Conservation (phyloP, 2,113 vertebrate genomes). For the Rhineura floridana region DNA sequence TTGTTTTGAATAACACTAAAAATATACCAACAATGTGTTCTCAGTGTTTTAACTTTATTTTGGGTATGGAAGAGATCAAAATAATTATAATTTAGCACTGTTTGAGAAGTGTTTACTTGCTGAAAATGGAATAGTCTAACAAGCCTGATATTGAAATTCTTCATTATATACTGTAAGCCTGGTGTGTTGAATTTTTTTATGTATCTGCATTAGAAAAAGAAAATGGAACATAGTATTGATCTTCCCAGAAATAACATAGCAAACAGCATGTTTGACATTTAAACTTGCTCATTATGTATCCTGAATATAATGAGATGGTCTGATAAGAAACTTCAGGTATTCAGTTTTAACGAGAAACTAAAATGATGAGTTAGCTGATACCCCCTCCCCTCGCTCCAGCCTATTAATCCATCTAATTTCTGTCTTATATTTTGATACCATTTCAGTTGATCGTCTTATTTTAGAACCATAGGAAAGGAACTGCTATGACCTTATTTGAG, state of each 20-base stretch:
- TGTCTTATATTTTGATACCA: conserved; percentile 8
- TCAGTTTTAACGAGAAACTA: conserved; percentile 63
- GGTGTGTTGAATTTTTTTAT: conserved; percentile 66
- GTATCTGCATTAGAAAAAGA: conserved; percentile 55
- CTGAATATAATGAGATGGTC: conserved; percentile 65
- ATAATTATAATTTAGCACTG: conserved; percentile 35
- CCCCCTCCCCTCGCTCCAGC: too few relatives aligned
- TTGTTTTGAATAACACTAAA: not conserved
- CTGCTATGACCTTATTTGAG: not conserved
- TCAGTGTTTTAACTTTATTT: conserved; percentile 18
- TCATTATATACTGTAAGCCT: conserved; percentile 21
- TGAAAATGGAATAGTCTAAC: not conserved
- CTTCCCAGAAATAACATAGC: conserved; percentile 56
- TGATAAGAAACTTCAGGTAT: conserved; percentile 69
- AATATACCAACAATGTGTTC: not conserved
- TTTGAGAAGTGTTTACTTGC: conserved; percentile 33
- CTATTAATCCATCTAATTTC: conserved; percentile 47
- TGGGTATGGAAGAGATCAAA: conserved; percentile 54
- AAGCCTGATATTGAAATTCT: conserved; percentile 35
- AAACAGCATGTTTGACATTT: conserved; percentile 60
- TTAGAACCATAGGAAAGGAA: not conserved
- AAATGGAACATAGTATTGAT: conserved; percentile 67
- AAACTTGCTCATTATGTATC: conserved; percentile 69
- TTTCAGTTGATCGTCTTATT: conserved; percentile 2
- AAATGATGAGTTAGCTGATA: conserved; percentile 48